Conservation (phyloP, 2,888 invertebrate species). For the Melipona bicolor region DNA sequence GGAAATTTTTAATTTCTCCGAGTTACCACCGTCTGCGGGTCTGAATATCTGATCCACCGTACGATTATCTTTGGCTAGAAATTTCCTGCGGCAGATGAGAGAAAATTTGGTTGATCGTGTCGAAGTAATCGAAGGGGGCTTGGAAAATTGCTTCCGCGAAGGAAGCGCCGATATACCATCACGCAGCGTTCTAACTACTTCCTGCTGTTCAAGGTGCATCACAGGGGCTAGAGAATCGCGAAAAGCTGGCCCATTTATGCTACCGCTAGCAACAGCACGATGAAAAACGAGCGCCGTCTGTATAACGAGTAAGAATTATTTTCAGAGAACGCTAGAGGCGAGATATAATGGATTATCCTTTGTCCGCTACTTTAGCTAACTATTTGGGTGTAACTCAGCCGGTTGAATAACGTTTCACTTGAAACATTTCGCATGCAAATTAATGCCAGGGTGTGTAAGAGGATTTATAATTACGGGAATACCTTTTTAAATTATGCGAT, state of each 20-base stretch:
- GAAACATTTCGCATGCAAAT: background rate
- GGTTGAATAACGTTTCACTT: conserved; percentile 5
- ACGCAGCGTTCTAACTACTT: conserved; percentile 65
- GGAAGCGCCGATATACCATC: conserved; percentile 59
- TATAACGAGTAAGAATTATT: conserved; percentile 41
- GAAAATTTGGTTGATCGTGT: conserved; percentile 44
- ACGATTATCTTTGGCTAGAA: background rate
- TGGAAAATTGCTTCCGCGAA: conserved; percentile 65
- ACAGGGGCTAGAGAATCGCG: conserved; percentile 54
- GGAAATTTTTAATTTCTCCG: background rate
- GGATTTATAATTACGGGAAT: conserved; percentile 1
- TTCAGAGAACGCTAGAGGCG: conserved; percentile 19
- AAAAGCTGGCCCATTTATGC: conserved; percentile 43
- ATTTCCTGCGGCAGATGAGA: background rate
- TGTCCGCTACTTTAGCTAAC: conserved; percentile 18
- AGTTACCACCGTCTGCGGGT: background rate
- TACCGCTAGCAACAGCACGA: conserved; percentile 35
- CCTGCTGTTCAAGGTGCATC: conserved; percentile 63
- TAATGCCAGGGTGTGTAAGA: background rate
- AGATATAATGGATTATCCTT: conserved; percentile 37
- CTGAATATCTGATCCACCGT: background rate
- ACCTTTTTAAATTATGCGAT: background rate
- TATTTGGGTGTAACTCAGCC: conserved; percentile 19
- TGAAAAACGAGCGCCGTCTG: conserved; percentile 44
- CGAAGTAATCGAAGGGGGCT: conserved; percentile 58